Percentiles rank a stretch among this genome's conserved stretches.
Evolutionary conservation across 2,113 vertebrate genomes (phyloP).

Genomic region (Bos taurus): ARS-UCD2.0 NC_037348.1:68488501-68489000

Average conservation of each 20-base stretch:
- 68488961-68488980: accelerated
- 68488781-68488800: neutral
- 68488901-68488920: neutral
- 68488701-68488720: neutral
- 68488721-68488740: neutral
- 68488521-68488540: neutral
- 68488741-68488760: neutral
- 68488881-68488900: neutral
- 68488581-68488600: neutral
- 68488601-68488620: neutral
- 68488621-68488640: neutral
- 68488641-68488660: neutral
- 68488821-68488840: neutral
- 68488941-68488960: accelerated
- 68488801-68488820: neutral
- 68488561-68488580: neutral
- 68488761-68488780: neutral
- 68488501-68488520: neutral
- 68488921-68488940: accelerated
- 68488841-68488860: neutral
- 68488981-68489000: neutral
- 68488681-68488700: neutral
- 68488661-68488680: neutral
- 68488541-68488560: neutral
- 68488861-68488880: neutral